Conservation (phyloP, 2,113 vertebrate genomes). For the Saguinus midas region DNA sequence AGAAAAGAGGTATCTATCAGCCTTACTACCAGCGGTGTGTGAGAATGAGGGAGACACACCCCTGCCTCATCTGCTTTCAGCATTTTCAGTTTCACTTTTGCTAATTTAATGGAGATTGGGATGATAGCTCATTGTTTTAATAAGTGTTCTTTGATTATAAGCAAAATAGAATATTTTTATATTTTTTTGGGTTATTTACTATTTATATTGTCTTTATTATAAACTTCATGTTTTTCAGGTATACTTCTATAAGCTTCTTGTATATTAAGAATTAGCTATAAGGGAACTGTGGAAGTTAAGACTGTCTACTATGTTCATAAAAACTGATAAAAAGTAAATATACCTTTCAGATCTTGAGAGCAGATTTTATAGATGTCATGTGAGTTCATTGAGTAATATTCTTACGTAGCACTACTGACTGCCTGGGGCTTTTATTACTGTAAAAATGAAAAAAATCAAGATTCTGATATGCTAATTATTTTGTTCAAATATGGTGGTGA, state of each 20-base stretch:
- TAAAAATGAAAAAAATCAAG: background rate
- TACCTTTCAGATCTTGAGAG: constrained; percentile 22
- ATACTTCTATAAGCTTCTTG: background rate
- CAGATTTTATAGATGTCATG: background rate
- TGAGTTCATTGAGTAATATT: background rate
- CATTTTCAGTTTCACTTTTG: background rate
- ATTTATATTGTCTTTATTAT: background rate
- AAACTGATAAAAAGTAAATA: background rate
- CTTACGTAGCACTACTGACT: background rate
- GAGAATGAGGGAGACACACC: background rate
- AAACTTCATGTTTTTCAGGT: background rate
- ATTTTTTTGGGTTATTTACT: background rate
- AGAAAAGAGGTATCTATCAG: background rate
- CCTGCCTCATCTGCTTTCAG: background rate
- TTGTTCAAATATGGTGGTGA: background rate
- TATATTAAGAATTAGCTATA: constrained; percentile 1
- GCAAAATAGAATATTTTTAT: background rate
- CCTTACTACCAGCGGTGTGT: too few species aligned
- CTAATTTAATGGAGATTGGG: background rate
- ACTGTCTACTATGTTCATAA: background rate
- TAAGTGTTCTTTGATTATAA: background rate
- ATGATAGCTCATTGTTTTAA: background rate
- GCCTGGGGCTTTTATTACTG: background rate
- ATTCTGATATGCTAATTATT: constrained; percentile 33
- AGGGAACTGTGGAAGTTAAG: background rate